Conservation (phyloP, 1,140 invertebrate species). For the Heliconius congener region DNA sequence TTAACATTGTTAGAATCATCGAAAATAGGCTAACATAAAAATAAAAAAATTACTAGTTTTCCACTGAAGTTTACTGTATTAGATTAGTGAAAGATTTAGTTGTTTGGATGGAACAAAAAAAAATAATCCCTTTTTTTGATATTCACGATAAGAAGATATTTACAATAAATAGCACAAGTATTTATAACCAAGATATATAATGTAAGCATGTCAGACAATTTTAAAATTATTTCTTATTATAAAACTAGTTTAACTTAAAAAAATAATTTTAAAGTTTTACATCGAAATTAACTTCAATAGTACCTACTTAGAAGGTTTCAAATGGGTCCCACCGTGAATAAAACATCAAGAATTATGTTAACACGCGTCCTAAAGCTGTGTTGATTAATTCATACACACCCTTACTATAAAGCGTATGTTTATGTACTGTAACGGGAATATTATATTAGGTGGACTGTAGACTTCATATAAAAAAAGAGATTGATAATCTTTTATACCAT, state of each 20-base stretch:
- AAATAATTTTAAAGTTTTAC: no score
- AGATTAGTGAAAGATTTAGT: no score
- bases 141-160: no score
- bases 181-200: no score
- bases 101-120: no score
- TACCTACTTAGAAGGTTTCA: neutral
- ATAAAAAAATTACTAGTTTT: no score
- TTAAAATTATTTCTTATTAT: neutral
- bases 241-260: neutral
- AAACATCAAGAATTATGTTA: slow-evolving; percentile 49
- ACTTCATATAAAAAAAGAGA: neutral
- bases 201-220: neutral
- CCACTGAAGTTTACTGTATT: no score
- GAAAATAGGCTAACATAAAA: no score
- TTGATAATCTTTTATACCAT: neutral
- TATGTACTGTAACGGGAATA: slow-evolving; percentile 21
- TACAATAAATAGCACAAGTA: no score
- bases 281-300: neutral
- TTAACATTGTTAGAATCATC: no score
- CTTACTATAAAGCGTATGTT: slow-evolving; percentile 24
- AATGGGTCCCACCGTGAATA: slow-evolving; percentile 34
- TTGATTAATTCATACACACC: slow-evolving; percentile 46
- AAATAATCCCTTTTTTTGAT: no score
- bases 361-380: slow-evolving; percentile 39
- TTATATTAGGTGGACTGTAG: neutral